Evolutionary conservation across 2,888 invertebrate genomes (phyloP), one percentile per base, ranked within the genome.

Genomic region (Capitulum mitella): DNA sequence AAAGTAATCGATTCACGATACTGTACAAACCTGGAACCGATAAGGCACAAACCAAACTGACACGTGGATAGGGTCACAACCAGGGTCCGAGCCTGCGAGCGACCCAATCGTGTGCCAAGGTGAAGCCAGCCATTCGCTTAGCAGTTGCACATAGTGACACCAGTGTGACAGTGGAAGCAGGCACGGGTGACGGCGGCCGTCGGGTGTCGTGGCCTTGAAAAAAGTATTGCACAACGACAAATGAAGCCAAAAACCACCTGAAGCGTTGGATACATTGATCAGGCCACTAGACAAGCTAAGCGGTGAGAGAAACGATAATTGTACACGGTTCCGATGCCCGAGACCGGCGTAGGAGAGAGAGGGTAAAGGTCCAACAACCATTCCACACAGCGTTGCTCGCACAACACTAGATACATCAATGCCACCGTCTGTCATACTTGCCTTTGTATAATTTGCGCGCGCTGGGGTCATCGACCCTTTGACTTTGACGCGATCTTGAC

Each of bases 371-470:
- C 37, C 70, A 70, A 70, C 70, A 70, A 70, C 34, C 70, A 70
- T 70, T 70, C 64, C 70, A 70, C 14, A 70, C 70, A 70, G 70
- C 70, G 37, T 37, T 70, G 70, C 70, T 34, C 70, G 61, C 70
- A 70, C 70, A 70, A 70, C 70, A 70, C 79, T 82, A 82, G 51
- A 82, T 80, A 80, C 82, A 70, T 70, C 70, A 70, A 70, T 70
- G 70, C 70, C 70, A 70, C 70, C 70, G 82, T 77, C 82, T 79
- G 78, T 82, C 83, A 82, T 83, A 83, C 83, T 84, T 84, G 85
- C 85, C 84, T 85, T 84, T 85, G 82, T 84, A 84, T 78, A 83
- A 83, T 74, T 83, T 81, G 76, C 85, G 85, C 74, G 84, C 84
- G 80, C 86, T 85, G 37, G 86, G 86, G 32, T 70, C 70, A 70